A percentile compares a stretch with the other conserved stretches of the same genome.
These are phyloP conservation scores for Antennarius maculatus DNA, from an alignment of 2,797 vertebrate genomes.

Conservation along the genomic window DNA sequence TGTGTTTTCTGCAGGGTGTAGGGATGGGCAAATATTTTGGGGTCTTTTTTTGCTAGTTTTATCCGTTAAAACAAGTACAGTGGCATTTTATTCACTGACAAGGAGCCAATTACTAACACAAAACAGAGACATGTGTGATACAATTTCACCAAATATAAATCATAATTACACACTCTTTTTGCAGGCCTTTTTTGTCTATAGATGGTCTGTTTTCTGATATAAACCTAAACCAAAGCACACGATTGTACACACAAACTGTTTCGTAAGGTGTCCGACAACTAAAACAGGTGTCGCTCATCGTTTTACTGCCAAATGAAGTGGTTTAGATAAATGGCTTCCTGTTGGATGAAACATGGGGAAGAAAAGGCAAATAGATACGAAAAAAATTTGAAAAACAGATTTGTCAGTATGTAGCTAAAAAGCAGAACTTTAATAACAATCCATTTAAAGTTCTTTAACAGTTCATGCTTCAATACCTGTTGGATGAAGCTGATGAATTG, in stretches of 20 bases:
- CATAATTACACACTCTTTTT: neutral
- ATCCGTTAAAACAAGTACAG: neutral
- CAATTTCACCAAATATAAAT: neutral
- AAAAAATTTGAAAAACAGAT: neutral
- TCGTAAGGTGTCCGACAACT: slow-evolving; percentile 10
- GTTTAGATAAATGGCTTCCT: slow-evolving; percentile 28
- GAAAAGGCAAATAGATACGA: slow-evolving; percentile 10
- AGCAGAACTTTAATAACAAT: neutral
- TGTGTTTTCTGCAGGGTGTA: neutral
- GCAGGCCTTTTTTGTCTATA: neutral
- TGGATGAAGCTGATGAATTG: neutral
- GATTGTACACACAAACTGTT: slow-evolving; percentile 4
- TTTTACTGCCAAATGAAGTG: slow-evolving; percentile 28
- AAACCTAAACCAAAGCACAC: neutral
- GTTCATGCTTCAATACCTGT: neutral
- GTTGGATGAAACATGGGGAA: neutral
- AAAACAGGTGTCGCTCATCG: slow-evolving; percentile 23
- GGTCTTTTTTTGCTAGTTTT: neutral
- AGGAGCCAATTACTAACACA: neutral
- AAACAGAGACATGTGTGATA: no score
- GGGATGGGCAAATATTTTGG: no score
- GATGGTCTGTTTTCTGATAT: neutral
- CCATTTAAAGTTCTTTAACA: neutral
- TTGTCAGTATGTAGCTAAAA: slow-evolving; percentile 2
- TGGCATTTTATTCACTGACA: neutral